These are phyloP conservation scores for Pseudotriccus pelzelni DNA, from an alignment of 2,797 vertebrate genomes.

Conservation along the genomic window DNA sequence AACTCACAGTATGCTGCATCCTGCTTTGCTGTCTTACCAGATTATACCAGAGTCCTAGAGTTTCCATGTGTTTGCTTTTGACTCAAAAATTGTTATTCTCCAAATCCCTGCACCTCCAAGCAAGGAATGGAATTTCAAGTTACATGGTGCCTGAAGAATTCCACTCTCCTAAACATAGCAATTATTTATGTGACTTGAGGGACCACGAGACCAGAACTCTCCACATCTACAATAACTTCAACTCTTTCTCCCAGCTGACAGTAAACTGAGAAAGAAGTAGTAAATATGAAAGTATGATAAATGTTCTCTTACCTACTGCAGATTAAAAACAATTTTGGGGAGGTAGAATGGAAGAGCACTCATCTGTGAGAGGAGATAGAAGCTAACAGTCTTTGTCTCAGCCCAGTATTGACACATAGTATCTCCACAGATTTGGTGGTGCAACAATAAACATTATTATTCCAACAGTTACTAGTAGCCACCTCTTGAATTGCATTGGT, in stretches of 20 bases:
- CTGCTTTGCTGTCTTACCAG: background rate
- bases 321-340: background rate
- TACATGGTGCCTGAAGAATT: constrained; percentile 12
- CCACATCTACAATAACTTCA: background rate
- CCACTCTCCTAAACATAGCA: background rate
- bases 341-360: background rate
- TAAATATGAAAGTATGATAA: background rate
- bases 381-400: background rate
- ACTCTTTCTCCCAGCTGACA: background rate
- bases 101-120: background rate
- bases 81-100: background rate
- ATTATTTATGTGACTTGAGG: background rate
- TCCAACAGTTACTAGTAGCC: background rate
- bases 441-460: background rate
- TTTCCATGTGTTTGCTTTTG: background rate
- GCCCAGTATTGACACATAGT: background rate
- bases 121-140: constrained; percentile 13
- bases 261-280: background rate
- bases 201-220: background rate
- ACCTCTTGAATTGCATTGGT: background rate
- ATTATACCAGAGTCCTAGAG: background rate
- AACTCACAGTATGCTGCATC: background rate
- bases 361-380: background rate
- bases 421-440: background rate
- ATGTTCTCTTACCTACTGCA: background rate